Conservation (phyloP, 2,113 vertebrate species). For the Callionymus lyra region DNA sequence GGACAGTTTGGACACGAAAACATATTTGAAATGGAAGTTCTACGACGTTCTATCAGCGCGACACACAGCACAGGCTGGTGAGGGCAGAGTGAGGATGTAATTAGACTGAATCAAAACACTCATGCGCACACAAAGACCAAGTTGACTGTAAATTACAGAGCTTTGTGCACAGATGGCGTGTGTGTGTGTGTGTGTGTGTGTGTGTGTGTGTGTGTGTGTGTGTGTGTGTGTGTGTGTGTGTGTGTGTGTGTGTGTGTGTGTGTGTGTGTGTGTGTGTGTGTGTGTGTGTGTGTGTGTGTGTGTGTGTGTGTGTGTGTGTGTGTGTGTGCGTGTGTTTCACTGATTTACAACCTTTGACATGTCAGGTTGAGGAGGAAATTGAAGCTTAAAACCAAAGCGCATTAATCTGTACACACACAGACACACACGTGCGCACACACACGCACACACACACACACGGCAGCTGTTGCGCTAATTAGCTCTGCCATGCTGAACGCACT, state of each 20-base stretch:
- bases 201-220: conserved; percentile 1
- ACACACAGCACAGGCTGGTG: conserved; percentile 23
- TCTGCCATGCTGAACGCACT: conserved; percentile 56
- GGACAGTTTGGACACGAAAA: conserved; percentile 15
- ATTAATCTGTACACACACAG: conserved; percentile 28
- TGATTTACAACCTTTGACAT: conserved; percentile 50
- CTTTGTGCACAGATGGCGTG: conserved; percentile 35
- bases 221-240: conserved; percentile 6
- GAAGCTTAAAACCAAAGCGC: conserved; percentile 38
- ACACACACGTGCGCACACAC: conserved; percentile 12
- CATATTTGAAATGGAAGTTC: conserved; percentile 6
- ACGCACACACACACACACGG: conserved; percentile 22
- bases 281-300: conserved; percentile 4
- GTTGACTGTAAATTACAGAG: conserved; percentile 35
- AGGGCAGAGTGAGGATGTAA: conserved; percentile 38
- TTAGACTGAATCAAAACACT: conserved; percentile 25
- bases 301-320: conserved; percentile 8
- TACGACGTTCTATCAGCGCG: conserved; percentile 4
- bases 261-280: too few species aligned
- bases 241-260: conserved; percentile 16
- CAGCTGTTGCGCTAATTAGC: conserved; percentile 59
- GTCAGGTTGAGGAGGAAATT: conserved; percentile 48
- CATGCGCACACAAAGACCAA: conserved; percentile 12
- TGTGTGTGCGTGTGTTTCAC: conserved; percentile 13
- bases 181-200: conserved; percentile 1